phyloP scores from a whole-genome alignment of 2,797 vertebrate genomes.

The Darevskia mixta region DNA sequence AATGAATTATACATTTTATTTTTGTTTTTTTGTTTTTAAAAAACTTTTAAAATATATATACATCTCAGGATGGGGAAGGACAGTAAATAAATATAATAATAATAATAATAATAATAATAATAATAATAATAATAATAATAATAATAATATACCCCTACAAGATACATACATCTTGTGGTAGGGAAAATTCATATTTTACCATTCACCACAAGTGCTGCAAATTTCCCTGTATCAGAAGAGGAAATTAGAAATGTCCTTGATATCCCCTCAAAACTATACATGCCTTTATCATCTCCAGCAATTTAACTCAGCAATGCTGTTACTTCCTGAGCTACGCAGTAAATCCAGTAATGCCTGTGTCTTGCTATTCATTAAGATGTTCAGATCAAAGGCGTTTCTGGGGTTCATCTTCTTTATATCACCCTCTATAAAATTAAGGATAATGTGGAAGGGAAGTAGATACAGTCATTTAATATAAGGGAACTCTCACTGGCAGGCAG shows the following conservation, averaged over 20 bases:
- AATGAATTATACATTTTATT: background rate
- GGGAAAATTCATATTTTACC: background rate
- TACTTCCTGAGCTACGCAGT: rapidly evolving
- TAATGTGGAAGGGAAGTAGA: constrained; percentile 17
- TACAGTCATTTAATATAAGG: background rate
- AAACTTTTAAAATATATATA: background rate
- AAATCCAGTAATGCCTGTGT: constrained; percentile 49
- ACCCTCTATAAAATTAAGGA: constrained; percentile 67
- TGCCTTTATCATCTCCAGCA: constrained; percentile 50
- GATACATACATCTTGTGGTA: background rate
- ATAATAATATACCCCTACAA: background rate
- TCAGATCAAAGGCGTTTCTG: constrained; percentile 61
- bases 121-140: too few relatives aligned
- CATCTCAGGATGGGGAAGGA: background rate
- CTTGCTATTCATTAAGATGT: constrained; percentile 27
- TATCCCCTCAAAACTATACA: background rate
- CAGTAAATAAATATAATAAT: too few relatives aligned
- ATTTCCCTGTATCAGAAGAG: background rate
- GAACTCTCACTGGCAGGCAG: constrained; percentile 6
- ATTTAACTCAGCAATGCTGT: constrained; percentile 6
- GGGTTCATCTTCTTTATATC: constrained; percentile 49
- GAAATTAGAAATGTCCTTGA: background rate
- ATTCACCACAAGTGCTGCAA: background rate
- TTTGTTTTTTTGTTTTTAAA: too few relatives aligned
- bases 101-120: too few relatives aligned